These are phyloP conservation scores for Dasyprocta punctata DNA, from an alignment of 2,113 vertebrate species.

Conservation along the genomic window DNA sequence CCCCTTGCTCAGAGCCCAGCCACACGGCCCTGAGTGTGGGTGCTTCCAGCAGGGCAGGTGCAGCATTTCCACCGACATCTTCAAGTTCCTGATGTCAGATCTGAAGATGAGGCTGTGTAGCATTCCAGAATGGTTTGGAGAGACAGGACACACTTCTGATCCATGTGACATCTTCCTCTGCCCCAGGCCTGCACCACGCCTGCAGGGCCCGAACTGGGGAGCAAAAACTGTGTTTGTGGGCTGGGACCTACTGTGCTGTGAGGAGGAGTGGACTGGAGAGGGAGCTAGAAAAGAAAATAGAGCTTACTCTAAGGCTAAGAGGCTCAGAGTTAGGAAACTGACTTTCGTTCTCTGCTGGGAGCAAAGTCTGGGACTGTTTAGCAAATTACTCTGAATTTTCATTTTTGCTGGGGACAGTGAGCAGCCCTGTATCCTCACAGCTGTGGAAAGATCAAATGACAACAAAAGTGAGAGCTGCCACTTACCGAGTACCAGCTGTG, in stretches of 20 bases:
- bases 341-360: not conserved
- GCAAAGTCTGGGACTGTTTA: not conserved
- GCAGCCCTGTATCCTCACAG: not conserved
- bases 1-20: not conserved
- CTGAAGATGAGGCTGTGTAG: conserved; percentile 83
- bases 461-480: not conserved
- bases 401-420: not conserved
- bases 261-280: not conserved
- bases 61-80: conserved; percentile 55
- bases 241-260: not conserved
- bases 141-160: not conserved
- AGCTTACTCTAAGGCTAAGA: not conserved
- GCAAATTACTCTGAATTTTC: conserved; percentile 4
- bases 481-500: not conserved
- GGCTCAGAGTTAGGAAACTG: not conserved
- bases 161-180: not conserved
- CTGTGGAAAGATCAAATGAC: conserved; percentile 23
- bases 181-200: not conserved
- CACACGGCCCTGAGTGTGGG: not conserved
- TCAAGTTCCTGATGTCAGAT: conserved; percentile 81
- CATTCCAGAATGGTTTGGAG: conserved; percentile 65
- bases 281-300: not conserved
- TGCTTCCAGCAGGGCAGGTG: conserved; percentile 81
- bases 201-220: not conserved
- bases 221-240: not conserved